Base-by-base conservation (phyloP, 2,888 invertebrate genomes). In the Gasteruption jaculator region DNA sequence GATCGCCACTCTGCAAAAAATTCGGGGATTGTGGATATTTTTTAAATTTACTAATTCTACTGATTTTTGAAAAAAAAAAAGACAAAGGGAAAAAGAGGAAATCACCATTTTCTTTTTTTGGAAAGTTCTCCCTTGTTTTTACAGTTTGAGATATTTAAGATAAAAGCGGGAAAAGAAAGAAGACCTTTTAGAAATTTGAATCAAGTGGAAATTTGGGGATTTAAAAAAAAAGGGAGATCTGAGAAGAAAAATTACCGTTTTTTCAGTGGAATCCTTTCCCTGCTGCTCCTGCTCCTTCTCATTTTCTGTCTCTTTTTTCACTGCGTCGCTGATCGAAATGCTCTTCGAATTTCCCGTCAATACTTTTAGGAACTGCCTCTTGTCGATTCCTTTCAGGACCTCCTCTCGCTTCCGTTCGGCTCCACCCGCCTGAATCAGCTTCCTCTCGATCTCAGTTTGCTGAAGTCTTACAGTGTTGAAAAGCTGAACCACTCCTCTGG, bases 381-480 rank as follows among this genome's bases (percentile, higher is more conserved):
- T 89, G 50, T 86, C 81, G 56, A 89, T 81, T 55, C 79, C 85
- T 62, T 86, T 85, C 19, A 91, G 64, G 18, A 79, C 76, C 60
- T 86, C 85, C 48, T 90, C 90, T 59, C 82, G 82, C 60, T 85
- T 86, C 18, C 82, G 77, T 65, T 89, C 87, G 22, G 89, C 75
- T 15, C 84, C 76, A n/a, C 86, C 85, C 46, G 79, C 83, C 54
- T 82, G 77, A 38, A 79, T 74, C 36, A 91, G 65, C 69, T 88
- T 82, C 41, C 76, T 77, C 30, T 82, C 79, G 34, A 92, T 72
- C 39, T 82, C 79, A 65, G 82, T 86, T 68, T 93, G 92, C 68
- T 93, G 92, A 54, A 83, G 79, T 57, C 81, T 81, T 0, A 94
- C 92, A 21, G 91, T 88, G 76, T 94, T 94, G 60, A 93, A 94